Percentiles rank a stretch among this genome's conserved stretches.
Evolutionary conservation across 2,888 invertebrate species (phyloP).

Genomic region (Parnassius orleans): DNA sequence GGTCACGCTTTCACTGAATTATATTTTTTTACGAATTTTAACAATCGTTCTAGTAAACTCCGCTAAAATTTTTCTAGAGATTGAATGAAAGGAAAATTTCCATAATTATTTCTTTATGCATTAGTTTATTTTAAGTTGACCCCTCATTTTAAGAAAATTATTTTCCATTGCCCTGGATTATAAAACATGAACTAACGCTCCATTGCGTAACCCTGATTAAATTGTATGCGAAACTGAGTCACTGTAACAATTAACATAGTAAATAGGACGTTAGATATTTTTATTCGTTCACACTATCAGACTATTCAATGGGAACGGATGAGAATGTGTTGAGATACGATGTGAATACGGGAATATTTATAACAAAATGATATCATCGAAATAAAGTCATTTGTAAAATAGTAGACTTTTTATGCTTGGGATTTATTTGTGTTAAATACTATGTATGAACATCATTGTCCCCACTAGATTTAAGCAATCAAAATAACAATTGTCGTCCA

Average conservation of each 20-base stretch:
- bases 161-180: neutral
- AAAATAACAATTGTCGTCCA: too few relatives aligned
- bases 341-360: constrained; percentile 18
- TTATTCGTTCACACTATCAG: constrained; percentile 35
- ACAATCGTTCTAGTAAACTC: too few relatives aligned
- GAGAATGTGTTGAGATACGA: constrained; percentile 31
- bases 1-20: too few relatives aligned
- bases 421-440: constrained; percentile 3
- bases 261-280: constrained; percentile 29
- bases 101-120: too few relatives aligned
- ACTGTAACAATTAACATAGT: constrained; percentile 24
- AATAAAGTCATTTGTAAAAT: constrained; percentile 16
- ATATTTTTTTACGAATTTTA: too few relatives aligned
- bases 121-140: too few relatives aligned
- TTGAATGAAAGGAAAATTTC: too few relatives aligned
- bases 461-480: too few relatives aligned
- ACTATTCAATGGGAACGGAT: constrained; percentile 42
- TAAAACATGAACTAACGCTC: constrained; percentile 1
- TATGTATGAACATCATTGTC: neutral
- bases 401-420: constrained; percentile 15
- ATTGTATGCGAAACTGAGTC: constrained; percentile 18
- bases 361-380: constrained; percentile 27
- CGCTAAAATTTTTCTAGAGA: too few relatives aligned
- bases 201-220: constrained; percentile 15
- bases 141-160: too few relatives aligned